A percentile compares a stretch with the other conserved stretches of the same genome.
Conservation (phyloP, 2,888 invertebrate genomes). For the Tiliacea citrago region DNA sequence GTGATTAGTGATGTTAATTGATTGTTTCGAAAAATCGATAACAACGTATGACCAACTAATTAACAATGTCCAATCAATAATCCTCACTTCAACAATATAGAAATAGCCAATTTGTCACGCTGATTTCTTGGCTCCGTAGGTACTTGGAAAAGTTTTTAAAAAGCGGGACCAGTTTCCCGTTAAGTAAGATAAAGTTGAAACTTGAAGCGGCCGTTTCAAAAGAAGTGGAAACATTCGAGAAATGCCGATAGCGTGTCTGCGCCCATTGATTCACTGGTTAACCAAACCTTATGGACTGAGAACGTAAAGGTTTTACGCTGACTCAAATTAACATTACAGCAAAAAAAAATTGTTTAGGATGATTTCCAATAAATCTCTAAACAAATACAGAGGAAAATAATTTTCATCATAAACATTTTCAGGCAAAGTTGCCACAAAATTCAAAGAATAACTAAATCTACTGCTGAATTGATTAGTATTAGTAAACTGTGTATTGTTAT, state of each 20-base stretch:
- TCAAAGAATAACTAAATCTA: background rate
- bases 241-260: slow-evolving; percentile 75
- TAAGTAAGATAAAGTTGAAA: slow-evolving; percentile 79
- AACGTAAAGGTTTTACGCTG: slow-evolving; percentile 58
- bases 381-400: background rate
- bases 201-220: slow-evolving; percentile 79
- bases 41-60: slow-evolving; percentile 43
- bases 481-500: fast-evolving
- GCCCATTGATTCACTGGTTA: slow-evolving; percentile 73
- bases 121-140: slow-evolving; percentile 59
- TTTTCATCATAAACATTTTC: background rate
- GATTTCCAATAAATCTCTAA: background rate
- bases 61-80: slow-evolving; percentile 25
- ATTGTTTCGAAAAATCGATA: slow-evolving; percentile 37
- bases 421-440: background rate
- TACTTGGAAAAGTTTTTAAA: slow-evolving; percentile 72
- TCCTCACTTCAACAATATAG: slow-evolving; percentile 7
- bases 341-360: background rate
- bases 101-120: slow-evolving; percentile 45
- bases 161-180: slow-evolving; percentile 80
- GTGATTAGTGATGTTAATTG: slow-evolving; percentile 20
- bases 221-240: slow-evolving; percentile 78
- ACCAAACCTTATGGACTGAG: slow-evolving; percentile 59
- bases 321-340: slow-evolving; percentile 16
- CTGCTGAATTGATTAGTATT: background rate